phyloP scores from a whole-genome alignment of 2,797 vertebrate species.

The Paedocypris micromegethes region DNA sequence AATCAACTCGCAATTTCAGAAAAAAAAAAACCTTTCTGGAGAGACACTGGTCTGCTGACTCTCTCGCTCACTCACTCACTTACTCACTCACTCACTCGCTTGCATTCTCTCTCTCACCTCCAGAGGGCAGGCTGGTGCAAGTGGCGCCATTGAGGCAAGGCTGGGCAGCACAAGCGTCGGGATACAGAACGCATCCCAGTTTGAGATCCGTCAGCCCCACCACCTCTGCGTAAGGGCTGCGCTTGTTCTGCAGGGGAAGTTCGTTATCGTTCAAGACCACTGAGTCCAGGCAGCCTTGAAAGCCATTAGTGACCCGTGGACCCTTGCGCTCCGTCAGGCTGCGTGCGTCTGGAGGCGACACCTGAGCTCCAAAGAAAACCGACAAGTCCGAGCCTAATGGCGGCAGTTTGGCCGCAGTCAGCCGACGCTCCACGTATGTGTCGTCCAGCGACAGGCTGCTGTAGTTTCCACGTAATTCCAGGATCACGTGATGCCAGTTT shows the following conservation, averaged over 20 bases:
- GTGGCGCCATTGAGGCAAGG: slow-evolving; percentile 88
- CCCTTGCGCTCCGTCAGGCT: slow-evolving; percentile 77
- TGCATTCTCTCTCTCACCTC: slow-evolving; percentile 69
- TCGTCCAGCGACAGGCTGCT: slow-evolving; percentile 90
- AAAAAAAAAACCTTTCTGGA: background rate
- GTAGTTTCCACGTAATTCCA: slow-evolving; percentile 90
- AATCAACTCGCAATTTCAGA: slow-evolving; percentile 3
- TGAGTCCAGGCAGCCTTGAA: slow-evolving; percentile 94
- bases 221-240: slow-evolving; percentile 86
- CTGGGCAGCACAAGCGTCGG: slow-evolving; percentile 80
- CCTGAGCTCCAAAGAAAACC: slow-evolving; percentile 87
- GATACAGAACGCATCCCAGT: slow-evolving; percentile 90
- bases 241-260: slow-evolving; percentile 91
- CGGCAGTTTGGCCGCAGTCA: slow-evolving; percentile 73
- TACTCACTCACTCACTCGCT: background rate
- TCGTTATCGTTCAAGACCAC: slow-evolving; percentile 85
- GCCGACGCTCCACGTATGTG: slow-evolving; percentile 86
- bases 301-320: slow-evolving; percentile 77
- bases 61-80: slow-evolving; percentile 1
- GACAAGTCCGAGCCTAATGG: slow-evolving; percentile 73
- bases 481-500: slow-evolving; percentile 87
- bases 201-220: slow-evolving; percentile 89
- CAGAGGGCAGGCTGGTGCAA: slow-evolving; percentile 81
- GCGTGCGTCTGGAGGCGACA: slow-evolving; percentile 69
- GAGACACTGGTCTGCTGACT: too few relatives aligned